phyloP scores from a whole-genome alignment of 2,888 invertebrate species.

The Orthosia gracilis region DNA sequence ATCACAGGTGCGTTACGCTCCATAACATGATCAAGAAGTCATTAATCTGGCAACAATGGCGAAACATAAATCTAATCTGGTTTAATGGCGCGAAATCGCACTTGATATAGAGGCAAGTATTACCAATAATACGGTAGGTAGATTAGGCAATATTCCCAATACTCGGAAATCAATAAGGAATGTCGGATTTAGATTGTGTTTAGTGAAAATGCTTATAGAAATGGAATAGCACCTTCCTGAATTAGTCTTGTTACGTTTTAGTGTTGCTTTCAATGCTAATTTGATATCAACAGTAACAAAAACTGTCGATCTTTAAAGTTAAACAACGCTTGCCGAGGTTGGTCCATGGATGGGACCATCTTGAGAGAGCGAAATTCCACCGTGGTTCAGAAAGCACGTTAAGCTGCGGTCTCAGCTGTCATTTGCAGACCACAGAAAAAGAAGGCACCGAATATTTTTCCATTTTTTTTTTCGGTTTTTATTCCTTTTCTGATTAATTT shows the following conservation, averaged over 20 bases:
- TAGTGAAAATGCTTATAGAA: neutral
- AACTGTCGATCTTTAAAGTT: too few species aligned
- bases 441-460: too few species aligned
- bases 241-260: neutral
- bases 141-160: conserved; percentile 10
- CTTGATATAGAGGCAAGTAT: conserved; percentile 25
- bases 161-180: conserved; percentile 13
- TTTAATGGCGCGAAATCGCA: conserved; percentile 36
- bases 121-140: conserved; percentile 9
- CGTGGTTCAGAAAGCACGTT: too few species aligned
- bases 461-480: too few species aligned
- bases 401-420: too few species aligned
- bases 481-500: too few species aligned
- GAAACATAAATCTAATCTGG: conserved; percentile 41
- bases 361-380: too few species aligned
- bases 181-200: conserved; percentile 4
- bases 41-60: conserved; percentile 45
- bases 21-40: conserved; percentile 16
- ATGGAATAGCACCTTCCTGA: too few species aligned
- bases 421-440: too few species aligned
- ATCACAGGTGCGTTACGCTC: conserved; percentile 1
- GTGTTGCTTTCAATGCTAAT: neutral
- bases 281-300: too few species aligned
- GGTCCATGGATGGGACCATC: too few species aligned
- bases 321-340: too few species aligned